Percentiles rank a stretch among this genome's conserved stretches.
Evolutionary conservation across 2,888 invertebrate genomes (phyloP).

Genomic region (Brachyopa scutellaris): DNA sequence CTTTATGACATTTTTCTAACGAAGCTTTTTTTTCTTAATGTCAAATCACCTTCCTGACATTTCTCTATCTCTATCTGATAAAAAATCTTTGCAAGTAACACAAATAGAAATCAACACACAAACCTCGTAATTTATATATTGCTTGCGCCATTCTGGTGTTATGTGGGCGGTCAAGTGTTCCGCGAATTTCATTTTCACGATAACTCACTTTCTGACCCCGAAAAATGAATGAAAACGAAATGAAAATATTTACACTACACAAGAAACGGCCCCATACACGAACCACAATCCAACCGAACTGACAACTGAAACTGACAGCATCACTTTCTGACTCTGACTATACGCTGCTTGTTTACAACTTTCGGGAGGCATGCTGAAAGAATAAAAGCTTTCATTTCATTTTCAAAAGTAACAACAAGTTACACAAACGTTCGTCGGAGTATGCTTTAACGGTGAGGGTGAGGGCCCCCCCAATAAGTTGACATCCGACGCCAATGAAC

Average conservation of each 20-base stretch:
- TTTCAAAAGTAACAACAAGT: no score
- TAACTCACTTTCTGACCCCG: slow-evolving; percentile 6
- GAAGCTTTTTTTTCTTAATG: slow-evolving; percentile 48
- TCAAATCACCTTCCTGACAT: slow-evolving; percentile 41
- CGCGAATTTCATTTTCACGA: slow-evolving; percentile 90
- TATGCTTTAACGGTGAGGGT: no score
- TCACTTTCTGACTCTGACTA: slow-evolving; percentile 14
- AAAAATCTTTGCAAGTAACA: slow-evolving; percentile 22
- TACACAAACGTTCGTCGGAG: no score
- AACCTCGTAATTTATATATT: slow-evolving; percentile 90
- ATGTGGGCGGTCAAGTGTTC: slow-evolving; percentile 94
- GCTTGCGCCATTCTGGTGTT: slow-evolving; percentile 96
- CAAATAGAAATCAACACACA: slow-evolving; percentile 34
- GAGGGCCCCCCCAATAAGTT: slow-evolving; percentile 46
- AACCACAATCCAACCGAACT: slow-evolving; percentile 41
- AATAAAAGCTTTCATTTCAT: slow-evolving; percentile 16
- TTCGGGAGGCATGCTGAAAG: slow-evolving; percentile 11
- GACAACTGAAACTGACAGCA: slow-evolving; percentile 32
- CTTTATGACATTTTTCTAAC: not conserved
- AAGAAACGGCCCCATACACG: slow-evolving; percentile 54
- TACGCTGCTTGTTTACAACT: slow-evolving; percentile 32
- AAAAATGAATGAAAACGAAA: slow-evolving; percentile 55
- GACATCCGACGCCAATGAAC: slow-evolving; percentile 33
- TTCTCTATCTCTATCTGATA: slow-evolving; percentile 56
- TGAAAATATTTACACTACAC: slow-evolving; percentile 42